phyloP scores from a whole-genome alignment of 37 sponge, comb jelly and placozoan genomes.

The Petrosia ficiformis region DNA sequence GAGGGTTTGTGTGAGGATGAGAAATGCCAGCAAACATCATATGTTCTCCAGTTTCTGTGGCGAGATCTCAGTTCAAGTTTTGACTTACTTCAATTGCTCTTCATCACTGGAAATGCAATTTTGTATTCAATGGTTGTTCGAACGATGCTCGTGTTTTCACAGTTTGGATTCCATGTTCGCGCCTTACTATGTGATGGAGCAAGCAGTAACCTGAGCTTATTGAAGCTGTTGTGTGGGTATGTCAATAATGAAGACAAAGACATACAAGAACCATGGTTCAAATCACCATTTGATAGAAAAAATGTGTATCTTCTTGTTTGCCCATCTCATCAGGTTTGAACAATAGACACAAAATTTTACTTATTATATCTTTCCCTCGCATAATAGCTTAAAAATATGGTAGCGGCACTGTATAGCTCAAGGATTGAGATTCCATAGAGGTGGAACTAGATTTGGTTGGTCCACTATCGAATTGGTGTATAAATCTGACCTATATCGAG shows the following conservation, averaged over 20 bases:
- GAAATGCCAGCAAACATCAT: constrained; percentile 20
- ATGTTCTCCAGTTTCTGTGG: constrained; percentile 33
- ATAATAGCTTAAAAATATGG: constrained; percentile 26
- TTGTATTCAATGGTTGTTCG: neutral
- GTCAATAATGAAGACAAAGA: neutral
- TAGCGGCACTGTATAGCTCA: constrained; percentile 18
- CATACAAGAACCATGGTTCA: constrained; percentile 10
- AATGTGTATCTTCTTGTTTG: constrained; percentile 6
- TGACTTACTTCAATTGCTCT: constrained; percentile 30
- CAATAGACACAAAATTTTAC: neutral
- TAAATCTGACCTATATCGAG: neutral
- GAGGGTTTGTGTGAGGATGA: constrained; percentile 1
- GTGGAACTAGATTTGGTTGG: constrained; percentile 21
- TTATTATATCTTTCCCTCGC: neutral
- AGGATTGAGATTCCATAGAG: constrained; percentile 2
- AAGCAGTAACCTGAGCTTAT: constrained; percentile 1
- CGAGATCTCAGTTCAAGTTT: constrained; percentile 14
- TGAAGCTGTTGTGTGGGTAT: constrained; percentile 10
- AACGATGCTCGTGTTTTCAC: constrained; percentile 18
- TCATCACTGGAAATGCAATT: constrained; percentile 26
- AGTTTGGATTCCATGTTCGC: constrained; percentile 19
- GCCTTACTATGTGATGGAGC: constrained; percentile 38
- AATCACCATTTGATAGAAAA: constrained; percentile 9
- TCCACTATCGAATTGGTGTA: constrained; percentile 3
- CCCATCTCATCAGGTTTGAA: constrained; percentile 22